Base-by-base conservation (phyloP, 2,888 invertebrate genomes). In the Baccha elongata region DNA sequence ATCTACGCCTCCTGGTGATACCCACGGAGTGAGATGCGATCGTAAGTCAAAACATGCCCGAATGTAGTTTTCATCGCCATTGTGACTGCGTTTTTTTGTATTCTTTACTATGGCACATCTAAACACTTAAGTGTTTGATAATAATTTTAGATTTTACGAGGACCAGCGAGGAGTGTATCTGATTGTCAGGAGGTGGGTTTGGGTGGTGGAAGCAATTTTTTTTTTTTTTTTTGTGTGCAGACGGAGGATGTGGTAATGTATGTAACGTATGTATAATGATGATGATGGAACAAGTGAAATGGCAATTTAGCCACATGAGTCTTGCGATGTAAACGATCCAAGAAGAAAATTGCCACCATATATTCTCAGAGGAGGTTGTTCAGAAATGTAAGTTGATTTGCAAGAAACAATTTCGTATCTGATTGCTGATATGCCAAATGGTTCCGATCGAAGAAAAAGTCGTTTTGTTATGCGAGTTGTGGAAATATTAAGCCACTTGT, bases 1-100 rank as follows among this genome's bases (percentile, higher is more conserved):
- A n/a, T n/a, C 68, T 74, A 74, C 79, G 79, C 79, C 79, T 80
- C 64, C 80, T 74, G n/a, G 74, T 80, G 74, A 81, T 81, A 75
- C 80, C 75, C 69, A 75, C 80, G 37, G 42, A 64, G 64, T 29
- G 53, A 68, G 69, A 80, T 80, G 80, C 48, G 64, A 80, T 80
- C 69, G 75, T 78, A 65, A 58, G 60, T 80, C 69, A 74, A 80
- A 80, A 74, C 79, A 68, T 68, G 74, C 67, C 15, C 53, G 62
- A 19, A 42, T 67, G 67, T 42, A 19, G n/a, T 23, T 23, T 15
- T 52, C 44, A 44, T 68, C 32, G 42, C 15, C 42, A 42, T 32
- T 42, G n/a, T 46, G 29, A 44, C n/a, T n/a, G n/a, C n/a, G n/a
- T 78, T 58, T 29, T 55, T 32, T 74, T 48, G 19, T 62, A 29